These are phyloP conservation scores for Anneissia japonica DNA, from an alignment of 35 echinoderm and acorn worm species.

Conservation along the genomic window DNA sequence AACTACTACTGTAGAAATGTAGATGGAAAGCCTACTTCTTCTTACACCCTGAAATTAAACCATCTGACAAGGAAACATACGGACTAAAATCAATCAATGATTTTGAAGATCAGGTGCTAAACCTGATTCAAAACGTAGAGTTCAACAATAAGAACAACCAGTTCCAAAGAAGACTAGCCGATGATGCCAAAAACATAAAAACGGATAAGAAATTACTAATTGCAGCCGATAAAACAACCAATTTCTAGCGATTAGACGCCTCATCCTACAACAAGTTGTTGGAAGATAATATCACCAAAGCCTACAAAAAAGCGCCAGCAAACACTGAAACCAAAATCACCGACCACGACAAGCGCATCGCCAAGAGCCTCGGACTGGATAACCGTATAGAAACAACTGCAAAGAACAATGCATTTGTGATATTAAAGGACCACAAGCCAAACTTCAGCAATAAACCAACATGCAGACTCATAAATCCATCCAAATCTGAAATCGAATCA, in stretches of 20 bases:
- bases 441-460: slow-evolving; percentile 23
- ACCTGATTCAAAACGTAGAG: slow-evolving; percentile 9
- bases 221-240: slow-evolving; percentile 22
- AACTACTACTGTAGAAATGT: background rate
- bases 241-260: background rate
- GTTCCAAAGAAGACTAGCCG: slow-evolving; percentile 1
- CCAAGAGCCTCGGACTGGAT: background rate
- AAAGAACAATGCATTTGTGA: background rate
- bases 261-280: background rate
- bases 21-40: slow-evolving; percentile 34
- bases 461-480: slow-evolving; percentile 11
- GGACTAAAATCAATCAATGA: slow-evolving; percentile 8
- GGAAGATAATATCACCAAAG: slow-evolving; percentile 3
- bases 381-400: slow-evolving; percentile 18
- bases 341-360: slow-evolving; percentile 8
- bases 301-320: slow-evolving; percentile 1
- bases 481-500: slow-evolving; percentile 8
- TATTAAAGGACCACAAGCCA: slow-evolving; percentile 5
- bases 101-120: slow-evolving; percentile 16
- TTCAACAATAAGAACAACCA: slow-evolving; percentile 5
- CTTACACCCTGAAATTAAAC: slow-evolving; percentile 11
- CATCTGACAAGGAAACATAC: background rate
- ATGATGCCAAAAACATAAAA: background rate
- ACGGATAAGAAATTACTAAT: background rate
- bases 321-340: background rate